phyloP scores from a whole-genome alignment of 2,797 vertebrate genomes.

The Halcyon badia region DNA sequence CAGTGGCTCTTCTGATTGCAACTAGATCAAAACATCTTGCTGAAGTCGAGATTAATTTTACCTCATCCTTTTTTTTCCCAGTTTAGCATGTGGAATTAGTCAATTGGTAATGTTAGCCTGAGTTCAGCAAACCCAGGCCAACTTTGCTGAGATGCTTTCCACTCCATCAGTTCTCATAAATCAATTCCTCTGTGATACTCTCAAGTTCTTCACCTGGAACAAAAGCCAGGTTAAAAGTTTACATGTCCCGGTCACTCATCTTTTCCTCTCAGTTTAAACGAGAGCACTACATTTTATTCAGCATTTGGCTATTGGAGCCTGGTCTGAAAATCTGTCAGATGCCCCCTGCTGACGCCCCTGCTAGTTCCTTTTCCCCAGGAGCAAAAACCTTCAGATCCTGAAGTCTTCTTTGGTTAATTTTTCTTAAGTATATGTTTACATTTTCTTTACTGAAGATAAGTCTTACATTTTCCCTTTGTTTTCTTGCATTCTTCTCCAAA shows the following conservation, averaged over 20 bases:
- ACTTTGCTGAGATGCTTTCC: slow-evolving; percentile 17
- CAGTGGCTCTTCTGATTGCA: slow-evolving; percentile 42
- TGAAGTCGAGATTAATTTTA: slow-evolving; percentile 65
- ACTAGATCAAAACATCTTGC: slow-evolving; percentile 64
- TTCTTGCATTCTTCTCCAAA: not conserved
- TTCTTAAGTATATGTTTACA: not conserved
- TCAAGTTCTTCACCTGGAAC: slow-evolving; percentile 57
- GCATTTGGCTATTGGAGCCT: not conserved
- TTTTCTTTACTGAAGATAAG: not conserved
- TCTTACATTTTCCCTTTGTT: not conserved
- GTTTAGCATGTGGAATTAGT: slow-evolving; percentile 40
- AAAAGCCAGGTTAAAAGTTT: slow-evolving; percentile 66
- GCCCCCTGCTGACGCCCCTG: not conserved
- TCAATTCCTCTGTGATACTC: slow-evolving; percentile 55
- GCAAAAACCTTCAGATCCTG: not conserved
- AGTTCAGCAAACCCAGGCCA: not conserved
- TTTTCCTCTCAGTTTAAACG: not conserved
- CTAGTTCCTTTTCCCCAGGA: not conserved
- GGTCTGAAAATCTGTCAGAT: not conserved
- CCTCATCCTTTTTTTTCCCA: slow-evolving; percentile 34
- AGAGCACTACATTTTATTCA: not conserved
- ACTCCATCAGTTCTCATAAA: slow-evolving; percentile 61
- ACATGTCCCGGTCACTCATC: not conserved
- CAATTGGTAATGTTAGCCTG: not conserved
- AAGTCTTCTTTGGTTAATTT: not conserved